Evolutionary conservation across 2,888 invertebrate genomes (phyloP), one percentile per base, ranked within the genome.

Genomic region (Tanytarsus gracilentus): DNA sequence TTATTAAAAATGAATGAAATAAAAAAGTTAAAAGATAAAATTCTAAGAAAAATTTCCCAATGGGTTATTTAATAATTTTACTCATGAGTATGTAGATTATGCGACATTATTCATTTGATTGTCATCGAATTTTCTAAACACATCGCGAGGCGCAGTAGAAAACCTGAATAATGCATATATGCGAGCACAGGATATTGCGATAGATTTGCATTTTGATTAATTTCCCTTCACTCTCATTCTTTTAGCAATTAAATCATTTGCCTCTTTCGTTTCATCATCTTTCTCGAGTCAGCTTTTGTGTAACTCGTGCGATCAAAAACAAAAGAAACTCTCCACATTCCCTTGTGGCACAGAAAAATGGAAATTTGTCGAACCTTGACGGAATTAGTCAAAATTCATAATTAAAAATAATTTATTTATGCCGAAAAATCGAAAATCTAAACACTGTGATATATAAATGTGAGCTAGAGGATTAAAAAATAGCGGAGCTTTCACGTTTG

Each of bases 181-280:
- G 23, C 18, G 23, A 9, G 18, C 9, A 30, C 29, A 58, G 58
- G 58, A 58, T 58, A 58, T 58, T 6, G 58, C 18, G 27, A 14
- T 48, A 44, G 25, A 58, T 58, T 58, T 58, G 58, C 58, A 58
- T 58, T 58, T 58, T 58, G 58, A 58, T 58, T 58, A 39, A 58
- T 58, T 51, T 58, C 44, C 26, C 58, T 29, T 29, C 58, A 26
- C 36, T 48, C 58, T 44, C 44, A 44, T 44, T 44, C 44, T 11
- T 11, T 8, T 21, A 18, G 25, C 53, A 53, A 53, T 53, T 53
- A 53, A 53, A 44, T 44, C 44, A 44, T 44, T 18, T 44, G 18
- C 44, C 23, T 40, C n/a, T 18, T 14, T 44, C 44, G 18, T 44
- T 23, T 11, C 21, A 23, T 18, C 44, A 14, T 36, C 36, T 36